These are phyloP conservation scores for Sebastes miniatus DNA, from an alignment of 2,797 vertebrate genomes.

Conservation along the genomic window DNA sequence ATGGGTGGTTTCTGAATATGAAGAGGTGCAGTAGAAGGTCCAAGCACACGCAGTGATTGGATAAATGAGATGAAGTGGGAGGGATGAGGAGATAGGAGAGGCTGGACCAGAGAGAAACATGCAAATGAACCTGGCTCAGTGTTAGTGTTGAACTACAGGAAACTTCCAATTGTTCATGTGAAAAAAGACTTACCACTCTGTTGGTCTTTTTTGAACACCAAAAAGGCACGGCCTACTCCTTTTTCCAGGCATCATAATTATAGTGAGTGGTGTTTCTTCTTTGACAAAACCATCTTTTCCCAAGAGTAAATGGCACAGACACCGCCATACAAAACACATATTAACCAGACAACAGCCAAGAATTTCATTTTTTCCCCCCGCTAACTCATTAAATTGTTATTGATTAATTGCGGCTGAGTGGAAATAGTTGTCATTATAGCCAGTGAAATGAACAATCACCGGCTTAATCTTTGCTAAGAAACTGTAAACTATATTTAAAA, in stretches of 20 bases:
- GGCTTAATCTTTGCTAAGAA: too few species aligned
- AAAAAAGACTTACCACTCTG: too few species aligned
- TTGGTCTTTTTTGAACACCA: too few species aligned
- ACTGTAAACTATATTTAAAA: too few species aligned
- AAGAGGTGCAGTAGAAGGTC: neutral
- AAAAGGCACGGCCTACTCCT: too few species aligned
- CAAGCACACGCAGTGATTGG: neutral
- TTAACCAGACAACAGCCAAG: neutral
- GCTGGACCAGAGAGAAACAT: too few species aligned
- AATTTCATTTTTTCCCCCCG: accelerated
- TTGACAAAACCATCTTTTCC: neutral
- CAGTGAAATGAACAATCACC: too few species aligned
- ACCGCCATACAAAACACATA: neutral
- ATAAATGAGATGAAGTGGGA: neutral
- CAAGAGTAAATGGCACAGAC: neutral
- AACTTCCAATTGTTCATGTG: neutral
- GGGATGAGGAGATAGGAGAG: neutral
- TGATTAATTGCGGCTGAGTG: too few species aligned
- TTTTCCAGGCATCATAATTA: neutral
- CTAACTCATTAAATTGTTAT: too few species aligned
- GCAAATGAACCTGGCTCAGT: neutral
- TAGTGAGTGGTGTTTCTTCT: neutral
- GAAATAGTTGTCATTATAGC: neutral
- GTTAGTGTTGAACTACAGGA: neutral
- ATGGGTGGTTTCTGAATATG: neutral